phyloP scores from a whole-genome alignment of 2,797 vertebrate species.

The Argentina silus region DNA sequence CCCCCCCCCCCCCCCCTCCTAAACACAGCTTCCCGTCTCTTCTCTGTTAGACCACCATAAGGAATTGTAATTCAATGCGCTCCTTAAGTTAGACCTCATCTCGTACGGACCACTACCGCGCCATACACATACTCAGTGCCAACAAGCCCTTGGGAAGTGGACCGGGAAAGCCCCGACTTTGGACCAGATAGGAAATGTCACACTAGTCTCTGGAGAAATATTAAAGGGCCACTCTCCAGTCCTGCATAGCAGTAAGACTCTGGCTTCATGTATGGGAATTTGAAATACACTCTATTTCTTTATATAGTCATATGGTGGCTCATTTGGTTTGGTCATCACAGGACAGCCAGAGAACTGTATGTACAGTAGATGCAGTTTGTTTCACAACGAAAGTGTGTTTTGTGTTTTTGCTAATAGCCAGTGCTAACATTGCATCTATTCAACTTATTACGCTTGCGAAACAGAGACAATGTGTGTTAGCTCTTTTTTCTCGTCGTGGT shows the following conservation, averaged over 20 bases:
- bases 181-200: conserved; percentile 52
- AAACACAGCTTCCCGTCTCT: neutral
- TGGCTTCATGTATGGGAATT: conserved; percentile 16
- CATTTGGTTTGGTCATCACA: conserved; percentile 31
- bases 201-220: conserved; percentile 51
- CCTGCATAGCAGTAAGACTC: neutral
- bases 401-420: too few relatives aligned
- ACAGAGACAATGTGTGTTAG: too few relatives aligned
- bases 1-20: neutral
- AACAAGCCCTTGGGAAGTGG: conserved; percentile 55
- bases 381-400: conserved; percentile 24
- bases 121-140: conserved; percentile 37
- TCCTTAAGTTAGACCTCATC: conserved; percentile 12
- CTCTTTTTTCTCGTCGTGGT: too few relatives aligned
- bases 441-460: too few relatives aligned
- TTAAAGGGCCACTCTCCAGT: conserved; percentile 24
- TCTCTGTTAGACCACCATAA: conserved; percentile 10
- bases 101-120: conserved; percentile 43
- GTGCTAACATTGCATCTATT: too few relatives aligned
- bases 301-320: conserved; percentile 26
- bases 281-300: conserved; percentile 1
- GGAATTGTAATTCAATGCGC: conserved; percentile 33
- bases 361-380: conserved; percentile 38
- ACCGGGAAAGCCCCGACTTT: conserved; percentile 55
- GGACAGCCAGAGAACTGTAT: conserved; percentile 1